Percentiles rank a stretch among this genome's conserved stretches.
These are phyloP conservation scores for Himantopus leucocephalus DNA, from an alignment of 2,113 vertebrate species.

Conservation along the genomic window DNA sequence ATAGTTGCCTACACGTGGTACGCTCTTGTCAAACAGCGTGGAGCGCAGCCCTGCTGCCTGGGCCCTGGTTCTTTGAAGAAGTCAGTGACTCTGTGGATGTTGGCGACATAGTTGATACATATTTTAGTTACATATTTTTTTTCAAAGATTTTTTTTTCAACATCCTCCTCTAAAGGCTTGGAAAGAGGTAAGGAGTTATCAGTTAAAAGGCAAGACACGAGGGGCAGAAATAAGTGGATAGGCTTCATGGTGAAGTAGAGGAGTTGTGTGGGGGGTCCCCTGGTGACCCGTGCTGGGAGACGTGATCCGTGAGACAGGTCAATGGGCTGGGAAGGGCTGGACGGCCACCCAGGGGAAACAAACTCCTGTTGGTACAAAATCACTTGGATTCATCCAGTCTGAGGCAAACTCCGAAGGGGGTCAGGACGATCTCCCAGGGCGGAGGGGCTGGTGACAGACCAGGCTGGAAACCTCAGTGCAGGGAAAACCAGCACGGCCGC, in stretches of 20 bases:
- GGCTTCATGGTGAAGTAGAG: background rate
- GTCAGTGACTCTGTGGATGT: background rate
- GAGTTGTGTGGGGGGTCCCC: fast-evolving
- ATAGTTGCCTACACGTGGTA: background rate
- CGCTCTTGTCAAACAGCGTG: fast-evolving
- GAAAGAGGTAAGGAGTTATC: background rate
- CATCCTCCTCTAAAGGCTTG: background rate
- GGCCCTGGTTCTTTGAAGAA: background rate
- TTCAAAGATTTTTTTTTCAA: background rate
- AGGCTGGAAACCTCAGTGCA: background rate
- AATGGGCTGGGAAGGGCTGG: background rate
- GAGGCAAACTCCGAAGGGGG: fast-evolving
- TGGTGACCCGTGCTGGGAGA: background rate
- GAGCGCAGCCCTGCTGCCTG: background rate
- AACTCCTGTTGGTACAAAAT: background rate
- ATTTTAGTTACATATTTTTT: fast-evolving
- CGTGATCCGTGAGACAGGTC: fast-evolving
- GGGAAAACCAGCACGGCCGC: fast-evolving
- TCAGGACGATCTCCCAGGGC: fast-evolving
- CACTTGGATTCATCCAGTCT: fast-evolving
- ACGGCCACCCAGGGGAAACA: fast-evolving
- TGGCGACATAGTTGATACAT: no score
- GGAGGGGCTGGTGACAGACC: no score
- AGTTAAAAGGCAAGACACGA: fast-evolving
- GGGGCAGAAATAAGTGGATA: fast-evolving